Evolutionary conservation across 2,113 vertebrate genomes (phyloP), one percentile per base, ranked within the genome.

Genomic region (Poeciliopsis occidentalis): DNA sequence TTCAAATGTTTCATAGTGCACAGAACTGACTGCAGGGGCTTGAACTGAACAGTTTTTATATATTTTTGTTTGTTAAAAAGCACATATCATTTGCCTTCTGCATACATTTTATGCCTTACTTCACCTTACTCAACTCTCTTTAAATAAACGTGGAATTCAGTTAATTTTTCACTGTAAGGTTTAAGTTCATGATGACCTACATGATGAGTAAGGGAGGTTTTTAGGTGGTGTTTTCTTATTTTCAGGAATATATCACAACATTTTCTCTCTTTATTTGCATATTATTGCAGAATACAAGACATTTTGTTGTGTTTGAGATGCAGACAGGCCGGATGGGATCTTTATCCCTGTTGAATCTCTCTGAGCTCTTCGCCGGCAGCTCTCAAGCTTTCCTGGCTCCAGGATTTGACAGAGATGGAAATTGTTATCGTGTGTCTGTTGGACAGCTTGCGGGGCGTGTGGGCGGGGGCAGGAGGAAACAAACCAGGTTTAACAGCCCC

Each of bases 371-470:
- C 66, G 51, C 79, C 79, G 70, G 1, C 57, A 62, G 74, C 80
- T 85, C 74, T 86, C 75, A 64, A 78, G 68, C 71, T 85, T 83
- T 80, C 69, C 79, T 32, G 64, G 75, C 81, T 90, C 83, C 78
- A 73, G 67, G 79, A 73, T 82, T 79, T 87, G 81, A 81, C 82
- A 27, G 31, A 71, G 76, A 83, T 91, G 81, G 79, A 84, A 89
- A 81, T 75, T 54, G 68, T 85, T 89, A 78, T 85, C 68, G 63
- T 75, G 86, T 65, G 31, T 71, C 75, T 85, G 84, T 76, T 88
- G 15, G 6, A 76, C 80, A 82, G 78, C 80, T 87, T 3, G 31
- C 47, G n/a, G 60, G 71, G 32, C 64, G 24, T 29, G 67, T 71
- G 31, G 71, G 64, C 76, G 65, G 63, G 80, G 80, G 80, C 73